Conservation (phyloP, 2,888 invertebrate species). For the Polymixis flavicincta region DNA sequence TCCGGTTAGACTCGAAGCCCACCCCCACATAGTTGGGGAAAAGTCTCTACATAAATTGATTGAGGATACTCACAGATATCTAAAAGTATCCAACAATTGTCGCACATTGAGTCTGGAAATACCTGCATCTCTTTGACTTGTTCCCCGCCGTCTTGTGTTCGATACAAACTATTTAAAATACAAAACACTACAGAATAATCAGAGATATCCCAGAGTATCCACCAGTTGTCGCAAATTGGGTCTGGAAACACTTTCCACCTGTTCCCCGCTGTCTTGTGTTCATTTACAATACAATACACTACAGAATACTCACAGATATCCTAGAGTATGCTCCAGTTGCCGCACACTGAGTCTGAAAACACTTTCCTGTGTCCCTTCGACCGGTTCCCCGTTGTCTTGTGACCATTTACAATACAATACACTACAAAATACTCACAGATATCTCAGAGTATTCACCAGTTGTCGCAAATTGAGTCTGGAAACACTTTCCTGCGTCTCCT, state of each 20-base stretch:
- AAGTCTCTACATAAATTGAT: too few relatives aligned
- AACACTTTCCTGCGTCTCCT: conserved; percentile 78
- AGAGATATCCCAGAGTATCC: conserved; percentile 84
- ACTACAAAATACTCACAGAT: conserved; percentile 78
- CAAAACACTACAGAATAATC: conserved; percentile 65
- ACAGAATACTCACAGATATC: conserved; percentile 79
- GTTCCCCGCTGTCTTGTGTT: conserved; percentile 81
- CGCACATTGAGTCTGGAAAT: conserved; percentile 84
- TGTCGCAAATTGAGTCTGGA: conserved; percentile 86
- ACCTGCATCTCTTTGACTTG: conserved; percentile 72
- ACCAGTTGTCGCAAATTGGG: conserved; percentile 86
- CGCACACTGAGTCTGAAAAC: conserved; percentile 84
- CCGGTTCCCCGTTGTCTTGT: conserved; percentile 82
- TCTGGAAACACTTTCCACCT: conserved; percentile 80
- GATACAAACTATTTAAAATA: conserved; percentile 73
- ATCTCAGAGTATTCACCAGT: conserved; percentile 86
- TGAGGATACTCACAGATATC: conserved; percentile 79
- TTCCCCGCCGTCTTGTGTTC: conserved; percentile 85
- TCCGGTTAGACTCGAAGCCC: too few relatives aligned
- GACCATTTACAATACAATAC: conserved; percentile 71
- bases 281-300: too few relatives aligned
- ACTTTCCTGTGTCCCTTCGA: conserved; percentile 72
- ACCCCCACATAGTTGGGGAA: too few relatives aligned
- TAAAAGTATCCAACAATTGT: conserved; percentile 76
- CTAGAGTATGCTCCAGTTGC: conserved; percentile 68